Conservation (phyloP, 2,888 invertebrate genomes). For the Pristionchus maxplancki region DNA sequence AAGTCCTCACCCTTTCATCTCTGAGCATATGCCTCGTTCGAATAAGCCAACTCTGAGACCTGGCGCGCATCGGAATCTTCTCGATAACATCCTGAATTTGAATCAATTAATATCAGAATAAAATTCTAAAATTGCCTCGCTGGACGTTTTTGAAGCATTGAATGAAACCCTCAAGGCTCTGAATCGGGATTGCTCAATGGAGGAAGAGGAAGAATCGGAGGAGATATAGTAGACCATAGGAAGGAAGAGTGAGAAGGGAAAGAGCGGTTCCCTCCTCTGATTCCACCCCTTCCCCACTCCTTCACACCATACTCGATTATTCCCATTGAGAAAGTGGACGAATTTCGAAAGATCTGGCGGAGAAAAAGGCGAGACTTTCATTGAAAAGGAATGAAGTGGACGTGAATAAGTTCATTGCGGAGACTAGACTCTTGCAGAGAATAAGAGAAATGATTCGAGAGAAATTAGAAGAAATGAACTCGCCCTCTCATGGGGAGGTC, state of each 20-base stretch:
- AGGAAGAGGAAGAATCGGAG: neutral
- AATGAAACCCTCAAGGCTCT: neutral
- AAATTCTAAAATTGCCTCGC: neutral
- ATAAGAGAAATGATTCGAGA: neutral
- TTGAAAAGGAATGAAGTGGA: neutral
- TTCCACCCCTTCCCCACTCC: neutral
- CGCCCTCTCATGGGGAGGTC: slow-evolving; percentile 70
- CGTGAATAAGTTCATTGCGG: neutral
- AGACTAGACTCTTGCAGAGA: neutral
- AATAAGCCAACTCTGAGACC: slow-evolving; percentile 77
- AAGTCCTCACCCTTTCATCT: slow-evolving; percentile 69
- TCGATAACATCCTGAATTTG: slow-evolving; percentile 75
- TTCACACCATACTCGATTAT: slow-evolving; percentile 34
- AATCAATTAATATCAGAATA: neutral
- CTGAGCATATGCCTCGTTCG: slow-evolving; percentile 75
- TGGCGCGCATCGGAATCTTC: slow-evolving; percentile 76
- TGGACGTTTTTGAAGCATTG: neutral
- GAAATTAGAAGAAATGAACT: neutral
- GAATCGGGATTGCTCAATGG: neutral
- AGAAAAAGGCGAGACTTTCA: neutral
- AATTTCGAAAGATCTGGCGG: neutral
- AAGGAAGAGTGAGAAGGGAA: neutral
- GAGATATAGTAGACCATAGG: slow-evolving; percentile 3
- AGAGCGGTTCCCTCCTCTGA: neutral
- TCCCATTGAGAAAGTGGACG: neutral